Conservation (phyloP, 2,797 vertebrate genomes). For the Sebastes reedi region DNA sequence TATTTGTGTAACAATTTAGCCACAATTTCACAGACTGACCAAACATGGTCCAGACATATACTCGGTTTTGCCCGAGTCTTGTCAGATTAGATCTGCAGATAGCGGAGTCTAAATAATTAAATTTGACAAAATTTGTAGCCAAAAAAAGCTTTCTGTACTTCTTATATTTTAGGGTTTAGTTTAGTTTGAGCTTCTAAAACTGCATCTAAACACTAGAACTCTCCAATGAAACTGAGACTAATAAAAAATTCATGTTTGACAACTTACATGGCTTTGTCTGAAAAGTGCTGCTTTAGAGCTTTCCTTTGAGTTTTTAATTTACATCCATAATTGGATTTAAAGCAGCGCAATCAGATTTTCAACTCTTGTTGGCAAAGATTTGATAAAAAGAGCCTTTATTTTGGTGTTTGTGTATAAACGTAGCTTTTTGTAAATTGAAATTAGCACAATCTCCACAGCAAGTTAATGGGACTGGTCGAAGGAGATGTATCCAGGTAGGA, state of each 20-base stretch:
- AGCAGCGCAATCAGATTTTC: not conserved
- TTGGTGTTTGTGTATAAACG: not conserved
- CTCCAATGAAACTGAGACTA: constrained; percentile 4
- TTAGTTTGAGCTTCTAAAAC: not conserved
- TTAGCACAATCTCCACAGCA: not conserved
- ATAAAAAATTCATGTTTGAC: not conserved
- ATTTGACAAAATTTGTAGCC: not conserved
- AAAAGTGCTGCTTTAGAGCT: not conserved
- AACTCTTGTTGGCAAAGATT: not conserved
- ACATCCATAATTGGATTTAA: not conserved
- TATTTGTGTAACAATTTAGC: too few relatives aligned
- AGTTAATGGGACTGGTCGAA: not conserved
- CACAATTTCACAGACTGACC: too few relatives aligned
- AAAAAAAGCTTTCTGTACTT: not conserved
- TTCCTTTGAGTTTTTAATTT: not conserved
- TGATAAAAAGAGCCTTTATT: not conserved
- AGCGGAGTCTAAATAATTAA: not conserved
- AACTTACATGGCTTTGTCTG: not conserved
- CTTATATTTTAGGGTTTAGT: not conserved
- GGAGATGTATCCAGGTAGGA: not conserved
- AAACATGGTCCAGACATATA: too few relatives aligned
- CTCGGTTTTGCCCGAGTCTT: not conserved
- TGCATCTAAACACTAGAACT: constrained; percentile 13
- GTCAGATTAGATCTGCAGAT: not conserved
- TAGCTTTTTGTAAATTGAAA: not conserved